These are phyloP conservation scores for Agapostemon virescens DNA, from an alignment of 2,888 invertebrate species.

Conservation along the genomic window DNA sequence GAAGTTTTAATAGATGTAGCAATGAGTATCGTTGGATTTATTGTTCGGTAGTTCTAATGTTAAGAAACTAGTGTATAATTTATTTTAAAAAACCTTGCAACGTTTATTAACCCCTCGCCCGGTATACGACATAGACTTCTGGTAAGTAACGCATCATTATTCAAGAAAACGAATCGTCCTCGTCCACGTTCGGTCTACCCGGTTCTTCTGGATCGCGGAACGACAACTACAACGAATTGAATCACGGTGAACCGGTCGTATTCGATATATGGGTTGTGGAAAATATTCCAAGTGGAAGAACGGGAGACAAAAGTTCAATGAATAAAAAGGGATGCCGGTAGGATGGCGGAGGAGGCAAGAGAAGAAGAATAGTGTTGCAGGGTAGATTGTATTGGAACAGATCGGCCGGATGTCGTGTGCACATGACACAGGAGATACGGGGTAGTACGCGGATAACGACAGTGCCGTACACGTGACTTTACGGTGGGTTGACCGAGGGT, in stretches of 20 bases:
- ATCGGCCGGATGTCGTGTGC: conserved; percentile 57
- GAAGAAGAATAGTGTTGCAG: conserved; percentile 36
- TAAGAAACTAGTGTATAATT: too few species aligned
- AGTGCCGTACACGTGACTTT: conserved; percentile 70
- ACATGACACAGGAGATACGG: conserved; percentile 67
- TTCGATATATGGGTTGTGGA: background rate
- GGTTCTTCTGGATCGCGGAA: background rate
- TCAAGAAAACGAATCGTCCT: background rate
- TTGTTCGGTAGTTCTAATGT: too few species aligned
- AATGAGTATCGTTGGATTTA: too few species aligned
- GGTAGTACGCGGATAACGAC: conserved; percentile 60
- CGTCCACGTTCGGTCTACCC: background rate
- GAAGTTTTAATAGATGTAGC: too few species aligned
- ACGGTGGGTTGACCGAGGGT: conserved; percentile 46
- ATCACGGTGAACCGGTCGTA: background rate
- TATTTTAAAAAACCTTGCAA: too few species aligned
- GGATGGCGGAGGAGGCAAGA: conserved; percentile 14
- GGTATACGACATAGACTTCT: too few species aligned
- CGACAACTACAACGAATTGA: background rate
- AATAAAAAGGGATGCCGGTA: conserved; percentile 28
- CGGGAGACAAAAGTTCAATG: conserved; percentile 15
- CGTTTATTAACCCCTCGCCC: too few species aligned
- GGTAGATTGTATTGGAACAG: conserved; percentile 46
- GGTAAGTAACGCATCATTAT: background rate
- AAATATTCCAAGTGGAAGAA: background rate